Evolutionary conservation across 2,797 vertebrate genomes (phyloP).

Genomic region (Protonibea diacanthus): DNA sequence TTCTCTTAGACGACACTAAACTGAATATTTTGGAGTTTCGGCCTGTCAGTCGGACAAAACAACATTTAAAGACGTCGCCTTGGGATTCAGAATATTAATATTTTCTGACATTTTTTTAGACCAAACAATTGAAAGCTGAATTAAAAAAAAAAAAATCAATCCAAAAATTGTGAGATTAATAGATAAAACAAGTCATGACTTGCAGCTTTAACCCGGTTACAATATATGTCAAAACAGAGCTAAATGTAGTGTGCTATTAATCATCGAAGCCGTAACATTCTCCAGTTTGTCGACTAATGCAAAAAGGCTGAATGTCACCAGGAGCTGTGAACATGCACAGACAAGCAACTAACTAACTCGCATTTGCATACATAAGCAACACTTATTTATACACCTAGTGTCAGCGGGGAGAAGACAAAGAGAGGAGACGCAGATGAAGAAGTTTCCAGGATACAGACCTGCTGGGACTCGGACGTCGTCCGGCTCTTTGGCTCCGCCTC

Average conservation of each 20-base stretch:
- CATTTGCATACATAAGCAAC: not conserved
- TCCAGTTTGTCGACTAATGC: not conserved
- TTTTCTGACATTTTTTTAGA: not conserved
- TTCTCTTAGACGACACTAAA: not conserved
- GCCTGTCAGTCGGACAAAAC: not conserved
- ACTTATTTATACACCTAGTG: not conserved
- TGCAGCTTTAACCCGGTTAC: not conserved
- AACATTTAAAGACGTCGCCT: not conserved
- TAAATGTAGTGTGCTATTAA: not conserved
- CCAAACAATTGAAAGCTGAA: not conserved
- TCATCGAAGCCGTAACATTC: not conserved
- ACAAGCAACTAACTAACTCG: not conserved
- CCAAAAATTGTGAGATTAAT: not conserved
- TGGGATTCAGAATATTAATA: not conserved
- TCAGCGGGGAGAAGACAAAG: not conserved
- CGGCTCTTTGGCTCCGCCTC: slow-evolving; percentile 73
- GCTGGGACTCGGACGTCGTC: slow-evolving; percentile 80
- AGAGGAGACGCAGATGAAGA: not conserved
- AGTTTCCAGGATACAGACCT: slow-evolving; percentile 70
- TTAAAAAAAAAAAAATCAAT: not conserved
- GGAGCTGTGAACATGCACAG: not conserved
- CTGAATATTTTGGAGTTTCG: not conserved
- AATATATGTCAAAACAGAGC: not conserved
- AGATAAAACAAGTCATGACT: not conserved
- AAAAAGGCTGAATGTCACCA: not conserved